A percentile compares a stretch with the other conserved stretches of the same genome.
These are phyloP conservation scores for Melopsittacus undulatus DNA, from an alignment of 2,797 vertebrate genomes.

Conservation along the genomic window DNA sequence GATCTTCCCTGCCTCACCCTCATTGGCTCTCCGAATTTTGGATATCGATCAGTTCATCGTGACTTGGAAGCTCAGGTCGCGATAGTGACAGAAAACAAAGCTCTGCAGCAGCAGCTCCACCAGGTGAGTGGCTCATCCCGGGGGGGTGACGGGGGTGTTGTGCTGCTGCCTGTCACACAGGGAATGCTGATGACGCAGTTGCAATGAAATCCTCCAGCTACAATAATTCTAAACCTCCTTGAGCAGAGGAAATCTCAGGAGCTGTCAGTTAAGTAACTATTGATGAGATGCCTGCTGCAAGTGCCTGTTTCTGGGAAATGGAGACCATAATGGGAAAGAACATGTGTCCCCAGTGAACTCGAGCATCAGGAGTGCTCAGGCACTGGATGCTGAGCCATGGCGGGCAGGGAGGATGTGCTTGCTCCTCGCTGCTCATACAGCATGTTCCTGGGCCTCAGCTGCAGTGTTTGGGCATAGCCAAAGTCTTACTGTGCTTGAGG, in stretches of 20 bases:
- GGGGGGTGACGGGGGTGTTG: rapidly evolving
- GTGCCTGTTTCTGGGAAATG: conserved; percentile 17
- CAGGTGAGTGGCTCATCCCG: conserved; percentile 76
- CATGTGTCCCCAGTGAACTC: background rate
- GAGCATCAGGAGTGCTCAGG: background rate
- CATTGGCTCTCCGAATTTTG: conserved; percentile 97
- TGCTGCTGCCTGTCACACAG: background rate
- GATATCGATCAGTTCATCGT: conserved; percentile 95
- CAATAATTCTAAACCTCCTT: conserved; percentile 6
- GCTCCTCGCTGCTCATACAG: background rate
- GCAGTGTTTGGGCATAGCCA: background rate
- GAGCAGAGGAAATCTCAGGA: background rate
- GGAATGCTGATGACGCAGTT: background rate
- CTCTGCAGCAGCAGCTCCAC: conserved; percentile 89
- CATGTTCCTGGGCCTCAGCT: background rate
- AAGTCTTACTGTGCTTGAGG: rapidly evolving
- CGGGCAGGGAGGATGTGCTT: background rate
- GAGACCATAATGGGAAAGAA: background rate
- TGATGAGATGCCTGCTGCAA: conserved; percentile 43
- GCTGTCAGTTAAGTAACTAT: conserved; percentile 48
- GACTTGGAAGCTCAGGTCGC: conserved; percentile 97
- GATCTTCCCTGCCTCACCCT: conserved; percentile 91
- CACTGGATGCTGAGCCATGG: background rate
- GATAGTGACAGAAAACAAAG: conserved; percentile 90
- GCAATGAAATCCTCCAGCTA: conserved; percentile 25